phyloP scores from a whole-genome alignment of 2,113 vertebrate species.

The Callospermophilus lateralis region DNA sequence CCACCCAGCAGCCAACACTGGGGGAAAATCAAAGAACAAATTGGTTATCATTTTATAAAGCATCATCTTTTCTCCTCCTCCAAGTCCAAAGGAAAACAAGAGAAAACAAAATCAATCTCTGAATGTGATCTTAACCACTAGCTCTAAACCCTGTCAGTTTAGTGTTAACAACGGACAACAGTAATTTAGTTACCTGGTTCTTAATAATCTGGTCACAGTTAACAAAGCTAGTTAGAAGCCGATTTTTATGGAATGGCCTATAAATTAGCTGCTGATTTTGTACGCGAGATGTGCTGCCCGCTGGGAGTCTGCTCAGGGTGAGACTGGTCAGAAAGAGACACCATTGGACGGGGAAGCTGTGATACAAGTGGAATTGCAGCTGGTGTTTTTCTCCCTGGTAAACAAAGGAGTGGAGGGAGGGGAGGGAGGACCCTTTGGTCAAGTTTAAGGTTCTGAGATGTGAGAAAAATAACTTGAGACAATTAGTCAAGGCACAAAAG shows the following conservation, averaged over 20 bases:
- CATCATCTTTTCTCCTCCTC: background rate
- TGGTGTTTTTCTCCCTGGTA: background rate
- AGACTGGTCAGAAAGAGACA: background rate
- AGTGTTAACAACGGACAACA: background rate
- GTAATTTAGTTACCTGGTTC: background rate
- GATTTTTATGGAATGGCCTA: background rate
- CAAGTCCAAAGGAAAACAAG: background rate
- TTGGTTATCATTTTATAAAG: background rate
- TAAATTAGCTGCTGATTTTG: background rate
- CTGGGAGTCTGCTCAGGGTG: background rate
- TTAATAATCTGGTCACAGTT: background rate
- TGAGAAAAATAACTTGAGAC: background rate
- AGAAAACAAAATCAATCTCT: background rate
- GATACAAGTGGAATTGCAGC: background rate
- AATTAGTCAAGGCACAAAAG: slow-evolving; percentile 31
- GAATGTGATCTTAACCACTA: background rate
- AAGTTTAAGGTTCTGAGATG: background rate
- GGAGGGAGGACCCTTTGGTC: background rate
- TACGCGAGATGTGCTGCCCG: background rate
- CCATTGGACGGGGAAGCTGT: accelerated
- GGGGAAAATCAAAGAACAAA: background rate
- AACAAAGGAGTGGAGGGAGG: background rate
- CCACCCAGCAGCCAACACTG: background rate
- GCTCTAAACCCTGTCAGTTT: background rate
- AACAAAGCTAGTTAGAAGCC: background rate